These are phyloP conservation scores for Amyelois transitella DNA, from an alignment of 1,140 invertebrate species.

Conservation along the genomic window DNA sequence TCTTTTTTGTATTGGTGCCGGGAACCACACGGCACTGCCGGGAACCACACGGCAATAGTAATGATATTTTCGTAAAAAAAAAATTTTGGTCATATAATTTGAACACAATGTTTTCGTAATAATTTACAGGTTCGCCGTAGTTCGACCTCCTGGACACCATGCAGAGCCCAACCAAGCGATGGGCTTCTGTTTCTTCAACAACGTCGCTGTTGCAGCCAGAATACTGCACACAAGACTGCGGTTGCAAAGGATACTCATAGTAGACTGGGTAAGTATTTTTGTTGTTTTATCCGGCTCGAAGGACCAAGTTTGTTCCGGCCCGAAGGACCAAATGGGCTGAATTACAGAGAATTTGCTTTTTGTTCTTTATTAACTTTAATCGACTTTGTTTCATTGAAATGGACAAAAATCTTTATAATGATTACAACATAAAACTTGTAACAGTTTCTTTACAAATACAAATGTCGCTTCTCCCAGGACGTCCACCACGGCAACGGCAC, in stretches of 20 bases:
- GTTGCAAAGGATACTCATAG: constrained; percentile 92
- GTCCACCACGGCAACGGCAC: constrained; percentile 99
- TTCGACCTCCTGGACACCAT: constrained; percentile 98
- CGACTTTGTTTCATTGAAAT: no score
- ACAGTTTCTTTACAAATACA: neutral
- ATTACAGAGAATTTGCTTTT: no score
- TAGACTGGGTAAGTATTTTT: constrained; percentile 88
- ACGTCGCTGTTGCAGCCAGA: constrained; percentile 96
- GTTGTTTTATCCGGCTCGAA: neutral
- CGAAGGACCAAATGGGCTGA: no score
- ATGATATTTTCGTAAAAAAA: neutral
- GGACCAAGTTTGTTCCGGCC: no score
- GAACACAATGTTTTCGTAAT: no score
- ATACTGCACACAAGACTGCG: constrained; percentile 89
- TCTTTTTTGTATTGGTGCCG: no score
- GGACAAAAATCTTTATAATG: no score
- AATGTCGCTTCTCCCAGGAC: constrained; percentile 78
- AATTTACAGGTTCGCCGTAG: constrained; percentile 96
- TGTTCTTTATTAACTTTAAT: no score
- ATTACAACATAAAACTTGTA: no score
- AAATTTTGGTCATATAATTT: no score
- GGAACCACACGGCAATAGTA: no score
- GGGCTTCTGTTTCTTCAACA: constrained; percentile 99
- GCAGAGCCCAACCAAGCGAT: constrained; percentile 97
- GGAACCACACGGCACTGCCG: no score